phyloP scores from a whole-genome alignment of 2,113 vertebrate genomes.

The Hydrochoerus hydrochaeris region DNA sequence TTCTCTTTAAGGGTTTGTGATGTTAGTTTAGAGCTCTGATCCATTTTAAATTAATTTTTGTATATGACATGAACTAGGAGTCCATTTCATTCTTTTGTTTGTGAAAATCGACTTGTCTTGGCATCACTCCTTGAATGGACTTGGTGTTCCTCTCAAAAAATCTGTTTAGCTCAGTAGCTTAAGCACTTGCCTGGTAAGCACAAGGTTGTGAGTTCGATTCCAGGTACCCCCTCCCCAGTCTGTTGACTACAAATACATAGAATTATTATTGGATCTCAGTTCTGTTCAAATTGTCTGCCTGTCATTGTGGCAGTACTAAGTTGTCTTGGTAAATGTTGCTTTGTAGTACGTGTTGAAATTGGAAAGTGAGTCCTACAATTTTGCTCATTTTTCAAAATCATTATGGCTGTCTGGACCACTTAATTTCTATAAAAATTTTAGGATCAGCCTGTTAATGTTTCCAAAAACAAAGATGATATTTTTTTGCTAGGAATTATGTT shows the following conservation, averaged over 20 bases:
- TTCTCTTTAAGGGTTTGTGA: too few relatives aligned
- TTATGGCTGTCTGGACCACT: neutral
- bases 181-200: too few relatives aligned
- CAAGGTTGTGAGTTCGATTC: too few relatives aligned
- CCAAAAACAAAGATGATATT: neutral
- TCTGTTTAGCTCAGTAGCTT: too few relatives aligned
- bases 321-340: neutral
- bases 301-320: neutral
- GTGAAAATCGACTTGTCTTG: too few relatives aligned
- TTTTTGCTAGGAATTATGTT: neutral
- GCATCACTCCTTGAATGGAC: too few relatives aligned
- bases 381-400: neutral
- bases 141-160: too few relatives aligned
- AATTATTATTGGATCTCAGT: neutral
- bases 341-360: neutral
- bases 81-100: too few relatives aligned
- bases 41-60: too few relatives aligned
- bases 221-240: too few relatives aligned
- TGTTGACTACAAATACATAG: neutral
- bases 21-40: too few relatives aligned
- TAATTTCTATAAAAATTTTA: slow-evolving; percentile 40
- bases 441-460: neutral
- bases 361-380: neutral
- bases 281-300: neutral
- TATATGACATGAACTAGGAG: too few relatives aligned